Evolutionary conservation across 2,113 vertebrate genomes (phyloP).

Genomic region (Verasper variegatus): DNA sequence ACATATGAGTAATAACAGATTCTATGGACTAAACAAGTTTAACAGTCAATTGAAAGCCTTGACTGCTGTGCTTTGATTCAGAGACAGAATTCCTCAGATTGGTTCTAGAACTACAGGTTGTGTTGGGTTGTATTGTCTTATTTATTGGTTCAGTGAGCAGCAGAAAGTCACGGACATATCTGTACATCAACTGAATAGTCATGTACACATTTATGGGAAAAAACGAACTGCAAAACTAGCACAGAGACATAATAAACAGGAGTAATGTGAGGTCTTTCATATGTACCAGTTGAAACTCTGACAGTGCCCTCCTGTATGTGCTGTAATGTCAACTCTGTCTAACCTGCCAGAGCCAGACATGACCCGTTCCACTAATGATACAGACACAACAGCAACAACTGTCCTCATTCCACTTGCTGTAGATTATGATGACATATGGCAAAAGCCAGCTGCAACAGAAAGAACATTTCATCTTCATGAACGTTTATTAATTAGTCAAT

Average conservation of each 20-base stretch:
- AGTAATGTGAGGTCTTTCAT: background rate
- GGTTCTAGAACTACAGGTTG: no score
- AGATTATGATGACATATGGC: background rate
- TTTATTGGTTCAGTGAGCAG: no score
- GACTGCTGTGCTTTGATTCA: no score
- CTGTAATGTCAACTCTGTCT: no score
- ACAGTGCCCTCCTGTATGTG: background rate
- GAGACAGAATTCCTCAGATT: no score
- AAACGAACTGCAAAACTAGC: background rate
- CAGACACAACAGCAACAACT: background rate
- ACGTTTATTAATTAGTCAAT: slow-evolving; percentile 6
- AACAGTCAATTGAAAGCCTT: no score
- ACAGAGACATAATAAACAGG: background rate
- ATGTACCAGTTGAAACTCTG: background rate
- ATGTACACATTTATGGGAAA: no score
- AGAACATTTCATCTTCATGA: slow-evolving; percentile 18
- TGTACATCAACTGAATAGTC: background rate
- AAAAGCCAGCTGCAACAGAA: background rate
- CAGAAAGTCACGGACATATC: no score
- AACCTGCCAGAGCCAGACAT: background rate
- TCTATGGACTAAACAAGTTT: no score
- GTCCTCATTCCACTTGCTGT: background rate
- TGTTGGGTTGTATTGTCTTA: no score
- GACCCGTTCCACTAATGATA: background rate
- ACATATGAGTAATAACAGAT: no score